phyloP scores from a whole-genome alignment of 2,113 vertebrate genomes.

The Ailuropoda melanoleuca region DNA sequence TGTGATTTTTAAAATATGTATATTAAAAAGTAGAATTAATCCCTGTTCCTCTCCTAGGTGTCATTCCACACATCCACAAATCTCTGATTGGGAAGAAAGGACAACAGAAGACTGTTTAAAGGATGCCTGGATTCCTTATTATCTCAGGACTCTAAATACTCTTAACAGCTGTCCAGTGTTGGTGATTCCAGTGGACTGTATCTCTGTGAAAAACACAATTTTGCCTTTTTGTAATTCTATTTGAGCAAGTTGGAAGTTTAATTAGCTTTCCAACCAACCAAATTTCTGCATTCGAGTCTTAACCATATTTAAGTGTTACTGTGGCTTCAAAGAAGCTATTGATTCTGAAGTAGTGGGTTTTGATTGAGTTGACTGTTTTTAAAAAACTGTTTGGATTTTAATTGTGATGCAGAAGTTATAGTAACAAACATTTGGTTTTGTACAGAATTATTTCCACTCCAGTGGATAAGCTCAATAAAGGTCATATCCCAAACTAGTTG shows the following conservation, averaged over 20 bases:
- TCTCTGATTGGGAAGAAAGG: slow-evolving; percentile 99
- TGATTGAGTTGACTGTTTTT: slow-evolving; percentile 85
- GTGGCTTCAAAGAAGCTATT: slow-evolving; percentile 91
- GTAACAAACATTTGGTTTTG: slow-evolving; percentile 86
- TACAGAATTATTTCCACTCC: slow-evolving; percentile 86
- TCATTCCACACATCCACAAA: slow-evolving; percentile 99
- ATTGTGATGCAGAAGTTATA: slow-evolving; percentile 83
- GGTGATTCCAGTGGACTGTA: slow-evolving; percentile 89
- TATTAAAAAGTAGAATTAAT: slow-evolving; percentile 46
- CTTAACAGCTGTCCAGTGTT: slow-evolving; percentile 86
- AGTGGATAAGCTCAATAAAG: slow-evolving; percentile 88
- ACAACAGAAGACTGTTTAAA: slow-evolving; percentile 98
- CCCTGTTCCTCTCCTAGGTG: slow-evolving; percentile 86
- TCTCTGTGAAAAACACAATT: slow-evolving; percentile 89
- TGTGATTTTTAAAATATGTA: not conserved
- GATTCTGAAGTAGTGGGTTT: slow-evolving; percentile 86
- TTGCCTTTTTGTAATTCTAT: slow-evolving; percentile 88
- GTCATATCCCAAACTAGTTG: slow-evolving; percentile 80
- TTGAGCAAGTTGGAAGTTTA: slow-evolving; percentile 83
- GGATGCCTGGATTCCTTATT: slow-evolving; percentile 79
- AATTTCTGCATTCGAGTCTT: slow-evolving; percentile 89
- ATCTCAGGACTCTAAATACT: slow-evolving; percentile 87
- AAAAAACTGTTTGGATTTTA: slow-evolving; percentile 84
- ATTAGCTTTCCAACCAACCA: slow-evolving; percentile 87
- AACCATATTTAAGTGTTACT: slow-evolving; percentile 90